phyloP scores from a whole-genome alignment of 2,797 vertebrate species.

The Ctenopoma kingsleyae region DNA sequence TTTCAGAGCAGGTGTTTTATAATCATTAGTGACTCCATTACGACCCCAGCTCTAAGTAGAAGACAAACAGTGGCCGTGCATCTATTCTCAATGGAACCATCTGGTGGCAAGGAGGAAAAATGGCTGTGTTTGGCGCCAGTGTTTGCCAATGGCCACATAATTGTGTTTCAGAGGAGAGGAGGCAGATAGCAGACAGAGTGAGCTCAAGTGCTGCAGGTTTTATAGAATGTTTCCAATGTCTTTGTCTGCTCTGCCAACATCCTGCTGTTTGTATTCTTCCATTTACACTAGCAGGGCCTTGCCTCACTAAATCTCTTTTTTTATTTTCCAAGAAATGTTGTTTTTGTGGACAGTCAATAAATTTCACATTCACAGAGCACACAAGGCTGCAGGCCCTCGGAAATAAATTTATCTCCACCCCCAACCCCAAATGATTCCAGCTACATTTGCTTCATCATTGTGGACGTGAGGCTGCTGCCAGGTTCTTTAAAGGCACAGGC shows the following conservation, averaged over 20 bases:
- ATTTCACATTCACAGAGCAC: slow-evolving; percentile 43
- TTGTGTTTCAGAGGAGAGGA: slow-evolving; percentile 78
- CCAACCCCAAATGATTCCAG: neutral
- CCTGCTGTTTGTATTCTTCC: slow-evolving; percentile 61
- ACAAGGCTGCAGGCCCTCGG: slow-evolving; percentile 7
- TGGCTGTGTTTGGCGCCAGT: slow-evolving; percentile 73
- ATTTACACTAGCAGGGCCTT: slow-evolving; percentile 43
- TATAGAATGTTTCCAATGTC: slow-evolving; percentile 72
- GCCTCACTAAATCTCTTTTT: slow-evolving; percentile 45
- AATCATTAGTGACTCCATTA: slow-evolving; percentile 83
- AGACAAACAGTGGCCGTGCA: slow-evolving; percentile 82
- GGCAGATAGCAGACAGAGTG: slow-evolving; percentile 65
- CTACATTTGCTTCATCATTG: neutral
- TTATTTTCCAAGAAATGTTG: slow-evolving; percentile 39
- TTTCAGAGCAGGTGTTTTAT: slow-evolving; percentile 87
- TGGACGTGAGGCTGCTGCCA: slow-evolving; percentile 11
- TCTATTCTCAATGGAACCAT: slow-evolving; percentile 84
- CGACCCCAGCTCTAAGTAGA: slow-evolving; percentile 78
- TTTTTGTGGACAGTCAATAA: slow-evolving; percentile 58
- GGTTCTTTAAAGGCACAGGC: slow-evolving; percentile 2
- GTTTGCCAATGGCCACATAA: slow-evolving; percentile 82
- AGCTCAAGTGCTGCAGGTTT: slow-evolving; percentile 62
- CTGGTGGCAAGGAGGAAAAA: slow-evolving; percentile 82
- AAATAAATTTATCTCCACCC: neutral
- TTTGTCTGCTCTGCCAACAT: slow-evolving; percentile 68